These are phyloP conservation scores for Lepus americanus DNA, from an alignment of 2,113 vertebrate species.

Conservation along the genomic window DNA sequence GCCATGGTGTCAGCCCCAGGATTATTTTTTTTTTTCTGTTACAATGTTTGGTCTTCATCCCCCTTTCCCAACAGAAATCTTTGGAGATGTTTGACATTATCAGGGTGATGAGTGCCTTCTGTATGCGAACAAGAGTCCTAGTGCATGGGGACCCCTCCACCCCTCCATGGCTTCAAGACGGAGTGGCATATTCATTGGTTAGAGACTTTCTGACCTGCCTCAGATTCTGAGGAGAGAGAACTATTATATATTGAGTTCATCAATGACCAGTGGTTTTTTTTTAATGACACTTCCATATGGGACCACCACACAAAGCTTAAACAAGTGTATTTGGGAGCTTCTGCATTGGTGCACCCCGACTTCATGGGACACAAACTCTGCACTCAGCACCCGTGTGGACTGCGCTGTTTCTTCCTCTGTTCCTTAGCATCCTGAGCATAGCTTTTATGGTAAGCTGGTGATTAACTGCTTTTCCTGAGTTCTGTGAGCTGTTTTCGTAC, in stretches of 20 bases:
- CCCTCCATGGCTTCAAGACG: neutral
- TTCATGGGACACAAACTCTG: neutral
- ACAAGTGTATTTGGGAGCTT: neutral
- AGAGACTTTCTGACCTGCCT: neutral
- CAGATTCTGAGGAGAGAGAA: no score
- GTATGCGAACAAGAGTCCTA: neutral
- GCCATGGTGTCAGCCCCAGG: no score
- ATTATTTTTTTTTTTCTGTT: neutral
- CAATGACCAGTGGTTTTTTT: neutral
- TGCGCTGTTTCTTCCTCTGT: neutral
- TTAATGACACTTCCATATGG: neutral
- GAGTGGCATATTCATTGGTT: neutral
- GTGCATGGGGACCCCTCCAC: rapidly evolving
- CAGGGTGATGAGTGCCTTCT: neutral
- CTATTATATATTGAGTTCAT: neutral
- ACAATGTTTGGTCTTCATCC: neutral
- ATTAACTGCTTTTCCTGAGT: neutral
- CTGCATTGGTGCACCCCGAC: neutral
- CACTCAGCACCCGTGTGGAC: neutral
- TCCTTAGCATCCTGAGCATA: neutral
- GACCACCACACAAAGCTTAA: no score
- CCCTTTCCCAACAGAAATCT: neutral
- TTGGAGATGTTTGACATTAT: neutral
- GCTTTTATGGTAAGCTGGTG: neutral
- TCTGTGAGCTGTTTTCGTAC: neutral